Base-by-base conservation (phyloP, 2,797 vertebrate species). In the Neomorphus geoffroyi region DNA sequence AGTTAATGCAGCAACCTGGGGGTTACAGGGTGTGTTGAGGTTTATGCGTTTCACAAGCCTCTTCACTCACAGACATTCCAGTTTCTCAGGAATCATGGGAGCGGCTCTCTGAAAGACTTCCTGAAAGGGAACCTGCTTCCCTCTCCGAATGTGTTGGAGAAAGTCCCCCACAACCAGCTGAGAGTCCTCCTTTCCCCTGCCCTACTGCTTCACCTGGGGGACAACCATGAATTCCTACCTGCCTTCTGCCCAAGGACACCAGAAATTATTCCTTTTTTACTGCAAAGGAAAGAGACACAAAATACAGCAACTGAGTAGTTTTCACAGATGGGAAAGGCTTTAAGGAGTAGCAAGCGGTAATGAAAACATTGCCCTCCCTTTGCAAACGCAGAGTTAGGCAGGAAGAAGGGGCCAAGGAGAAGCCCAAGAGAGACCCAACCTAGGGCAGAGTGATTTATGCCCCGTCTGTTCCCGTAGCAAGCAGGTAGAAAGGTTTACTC, bases 231-330 rank as follows among this genome's bases (percentile, higher is more conserved):
- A 27, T 72, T 86, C 97, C 94, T 96, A 99, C 99, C 98, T 97
- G 98, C 97, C 87, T 98, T 98, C 97, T 98, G 98, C 70, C 99
- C 99, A 71, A 50, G 50, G 67, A 90, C 50, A 86, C 96, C 95
- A 32, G 97, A 5, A n/a, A 26, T 37, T 27, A 98, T 0, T 83
- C 99, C 99, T 87, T 53, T 96, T 74, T 93, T 91, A 96, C 99
- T 99, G 94, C 33, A 33, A 57, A 94, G 93, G 93, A 95, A 96
- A 96, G 32, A 98, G 23, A 92, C 53, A 72, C 18, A 94, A 81
- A 74, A 73, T 27, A 88, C 24, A 90, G 33, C 45, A 86, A 66
- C 35, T 75, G 43, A 92, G 35, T 61, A 22, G 18, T 28, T 50
- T 86, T 39, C 82, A 35, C 14, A n/a, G 35, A 62, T 54, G 65